phyloP scores from a whole-genome alignment of 2,888 invertebrate species.

The Phoenoteleia sp. region DNA sequence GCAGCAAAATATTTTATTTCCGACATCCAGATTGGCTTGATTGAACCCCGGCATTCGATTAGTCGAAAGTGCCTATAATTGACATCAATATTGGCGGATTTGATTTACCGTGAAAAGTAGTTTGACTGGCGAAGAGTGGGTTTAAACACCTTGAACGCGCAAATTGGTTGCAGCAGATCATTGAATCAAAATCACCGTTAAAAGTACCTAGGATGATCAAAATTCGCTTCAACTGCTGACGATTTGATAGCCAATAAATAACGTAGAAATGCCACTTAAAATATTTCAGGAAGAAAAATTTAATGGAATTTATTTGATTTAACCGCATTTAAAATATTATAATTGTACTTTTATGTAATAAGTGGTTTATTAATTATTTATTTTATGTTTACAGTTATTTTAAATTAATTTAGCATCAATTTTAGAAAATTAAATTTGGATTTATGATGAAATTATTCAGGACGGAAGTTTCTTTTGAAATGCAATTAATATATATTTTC shows the following conservation, averaged over 20 bases:
- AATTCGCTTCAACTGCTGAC: slow-evolving; percentile 10
- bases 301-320: too few relatives aligned
- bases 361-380: too few relatives aligned
- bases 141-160: slow-evolving; percentile 37
- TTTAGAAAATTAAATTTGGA: too few relatives aligned
- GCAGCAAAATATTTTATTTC: background rate
- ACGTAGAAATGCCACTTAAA: background rate
- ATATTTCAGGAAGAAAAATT: too few relatives aligned
- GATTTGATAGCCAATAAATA: slow-evolving; percentile 23
- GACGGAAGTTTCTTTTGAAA: too few relatives aligned
- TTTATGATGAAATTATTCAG: too few relatives aligned
- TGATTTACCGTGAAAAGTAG: slow-evolving; percentile 42
- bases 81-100: slow-evolving; percentile 32
- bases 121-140: slow-evolving; percentile 11
- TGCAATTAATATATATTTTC: too few relatives aligned
- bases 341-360: too few relatives aligned
- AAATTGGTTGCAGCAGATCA: slow-evolving; percentile 31
- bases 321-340: too few relatives aligned
- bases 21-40: background rate
- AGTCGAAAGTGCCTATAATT: slow-evolving; percentile 21
- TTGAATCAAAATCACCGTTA: slow-evolving; percentile 15
- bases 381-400: too few relatives aligned
- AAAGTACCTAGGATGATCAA: slow-evolving; percentile 24
- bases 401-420: too few relatives aligned
- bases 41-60: background rate